A percentile compares a stretch with the other conserved stretches of the same genome.
Evolutionary conservation across 2,113 vertebrate genomes (phyloP).

Genomic region (Gadus macrocephalus): DNA sequence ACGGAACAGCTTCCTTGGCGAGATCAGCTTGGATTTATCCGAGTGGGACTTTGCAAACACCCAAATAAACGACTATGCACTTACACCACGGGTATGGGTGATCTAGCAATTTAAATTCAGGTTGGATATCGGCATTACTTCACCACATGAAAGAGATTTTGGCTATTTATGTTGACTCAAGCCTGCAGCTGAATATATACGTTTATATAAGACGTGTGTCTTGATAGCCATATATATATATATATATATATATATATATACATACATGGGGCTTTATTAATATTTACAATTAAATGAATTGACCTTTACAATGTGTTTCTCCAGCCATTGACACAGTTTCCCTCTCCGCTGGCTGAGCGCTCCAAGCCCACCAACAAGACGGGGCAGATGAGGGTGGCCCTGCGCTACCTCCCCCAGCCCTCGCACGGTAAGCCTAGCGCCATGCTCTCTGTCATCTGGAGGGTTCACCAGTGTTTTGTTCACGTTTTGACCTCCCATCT

Average conservation of each 20-base stretch:
- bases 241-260: no score
- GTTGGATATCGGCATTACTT: neutral
- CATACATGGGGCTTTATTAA: neutral
- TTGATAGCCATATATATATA: no score
- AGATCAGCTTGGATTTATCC: conserved; percentile 84
- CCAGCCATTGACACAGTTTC: conserved; percentile 43
- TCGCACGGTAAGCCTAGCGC: conserved; percentile 67
- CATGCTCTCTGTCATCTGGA: neutral
- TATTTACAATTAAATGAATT: neutral
- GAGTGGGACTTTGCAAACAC: conserved; percentile 86
- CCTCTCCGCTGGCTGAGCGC: conserved; percentile 24
- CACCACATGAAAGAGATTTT: neutral
- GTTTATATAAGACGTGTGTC: neutral
- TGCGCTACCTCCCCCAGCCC: conserved; percentile 80
- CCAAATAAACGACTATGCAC: conserved; percentile 80
- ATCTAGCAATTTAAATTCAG: neutral
- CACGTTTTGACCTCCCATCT: neutral
- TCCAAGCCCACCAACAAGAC: conserved; percentile 65
- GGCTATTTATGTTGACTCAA: no score
- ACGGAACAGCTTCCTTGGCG: conserved; percentile 88
- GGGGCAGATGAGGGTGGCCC: conserved; percentile 84
- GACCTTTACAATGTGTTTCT: neutral
- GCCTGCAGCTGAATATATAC: no score
- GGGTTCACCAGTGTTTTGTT: neutral
- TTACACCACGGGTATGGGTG: conserved; percentile 79